Evolutionary conservation across 2,113 vertebrate genomes (phyloP).

Genomic region (Podocnemis expansa): DNA sequence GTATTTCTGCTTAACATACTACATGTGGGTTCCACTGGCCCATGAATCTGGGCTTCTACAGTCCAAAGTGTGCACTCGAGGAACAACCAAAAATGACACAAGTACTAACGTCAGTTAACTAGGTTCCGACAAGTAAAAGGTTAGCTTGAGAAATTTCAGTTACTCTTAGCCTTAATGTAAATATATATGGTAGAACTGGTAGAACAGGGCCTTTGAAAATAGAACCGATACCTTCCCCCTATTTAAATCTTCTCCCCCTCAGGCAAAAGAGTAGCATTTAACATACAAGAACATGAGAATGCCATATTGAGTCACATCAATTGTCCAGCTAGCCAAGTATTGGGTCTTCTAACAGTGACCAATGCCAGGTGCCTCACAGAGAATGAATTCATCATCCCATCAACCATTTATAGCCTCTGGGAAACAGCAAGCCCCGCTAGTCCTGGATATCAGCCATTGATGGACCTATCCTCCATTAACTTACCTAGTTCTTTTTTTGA

Average conservation of each 20-base stretch:
- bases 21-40: not conserved
- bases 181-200: not conserved
- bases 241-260: not conserved
- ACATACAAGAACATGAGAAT: too few relatives aligned
- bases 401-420: too few relatives aligned
- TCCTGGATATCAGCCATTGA: too few relatives aligned
- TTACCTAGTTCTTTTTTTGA: too few relatives aligned
- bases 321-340: too few relatives aligned
- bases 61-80: rapidly evolving
- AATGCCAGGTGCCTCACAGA: too few relatives aligned
- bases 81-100: not conserved
- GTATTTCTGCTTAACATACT: rapidly evolving
- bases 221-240: not conserved
- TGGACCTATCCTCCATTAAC: too few relatives aligned
- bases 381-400: too few relatives aligned
- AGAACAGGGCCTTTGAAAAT: too few relatives aligned
- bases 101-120: not conserved
- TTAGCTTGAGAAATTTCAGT: not conserved
- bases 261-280: not conserved
- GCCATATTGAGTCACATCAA: too few relatives aligned
- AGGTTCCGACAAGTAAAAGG: not conserved
- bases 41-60: rapidly evolving
- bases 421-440: too few relatives aligned
- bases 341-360: too few relatives aligned
- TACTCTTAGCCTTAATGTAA: not conserved